Evolutionary conservation across 2,888 invertebrate genomes (phyloP), one percentile per base, ranked within the genome.

Genomic region (Sinotaia quadrata): DNA sequence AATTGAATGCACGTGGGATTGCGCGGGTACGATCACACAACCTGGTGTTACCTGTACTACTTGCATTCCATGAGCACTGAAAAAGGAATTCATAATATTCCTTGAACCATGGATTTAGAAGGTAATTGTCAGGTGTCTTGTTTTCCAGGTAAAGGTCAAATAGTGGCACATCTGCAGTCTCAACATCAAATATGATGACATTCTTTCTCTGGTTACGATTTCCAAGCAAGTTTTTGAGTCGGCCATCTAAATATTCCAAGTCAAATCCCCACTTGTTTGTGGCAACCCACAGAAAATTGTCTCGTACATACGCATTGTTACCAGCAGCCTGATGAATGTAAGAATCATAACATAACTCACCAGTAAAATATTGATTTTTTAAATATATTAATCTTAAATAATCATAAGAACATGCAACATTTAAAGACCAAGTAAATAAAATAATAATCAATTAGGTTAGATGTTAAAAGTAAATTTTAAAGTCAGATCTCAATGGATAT

Each of bases 81-180:
- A 81, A n/a, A 54, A 36, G 2, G 33, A 83, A 71, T 71, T 88
- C 83, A 83, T 87, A 89, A 73, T 86, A 88, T n/a, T 89, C 87
- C n/a, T 80, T 72, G 77, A 89, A 89, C 89, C 89, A 89, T 2
- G 89, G 88, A 71, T 89, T 88, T 15, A 77, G 71, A 0, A 69
- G 71, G 69, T 88, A 81, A 33, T 73, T 82, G 21, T 68, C 71
- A n/a, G 84, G 83, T 1, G 71, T 81, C 59, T 83, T 84, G 18
- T 71, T 66, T 60, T 82, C 81, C n/a, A 87, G 75, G 69, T 85
- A 87, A 12, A 57, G 29, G 66, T 87, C 85, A 56, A 85, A 81
- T 2, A 75, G 77, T 10, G 81, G 80, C 7, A 85, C 69, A 72
- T 86, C 85, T 3, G 87, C 84, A 2, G 85, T 84, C 68, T 86